These are phyloP conservation scores for Aldabrachelys gigantea DNA, from an alignment of 2,113 vertebrate genomes.

Conservation along the genomic window DNA sequence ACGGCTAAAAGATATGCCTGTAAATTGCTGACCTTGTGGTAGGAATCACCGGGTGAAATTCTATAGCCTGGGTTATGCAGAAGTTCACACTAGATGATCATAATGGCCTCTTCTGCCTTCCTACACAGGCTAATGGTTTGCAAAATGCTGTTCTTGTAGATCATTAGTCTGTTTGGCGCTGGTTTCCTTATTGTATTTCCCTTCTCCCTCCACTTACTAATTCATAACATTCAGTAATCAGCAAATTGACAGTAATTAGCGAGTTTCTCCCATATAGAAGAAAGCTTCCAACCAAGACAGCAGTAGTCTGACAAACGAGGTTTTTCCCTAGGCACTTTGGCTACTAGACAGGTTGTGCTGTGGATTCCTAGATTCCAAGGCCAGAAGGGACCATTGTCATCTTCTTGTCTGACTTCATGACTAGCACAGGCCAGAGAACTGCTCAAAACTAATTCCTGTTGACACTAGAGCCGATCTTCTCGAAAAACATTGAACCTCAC, in stretches of 20 bases:
- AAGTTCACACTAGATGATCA: neutral
- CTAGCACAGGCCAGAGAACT: neutral
- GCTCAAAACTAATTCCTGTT: neutral
- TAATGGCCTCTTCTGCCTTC: neutral
- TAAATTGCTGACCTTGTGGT: no score
- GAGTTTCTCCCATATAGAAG: neutral
- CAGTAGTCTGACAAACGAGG: rapidly evolving
- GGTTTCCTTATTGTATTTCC: neutral
- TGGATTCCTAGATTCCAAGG: neutral
- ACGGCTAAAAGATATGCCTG: rapidly evolving
- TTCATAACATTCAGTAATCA: neutral
- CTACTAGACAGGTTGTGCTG: neutral
- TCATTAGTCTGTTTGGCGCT: neutral
- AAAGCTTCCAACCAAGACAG: neutral
- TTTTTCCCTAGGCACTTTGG: neutral
- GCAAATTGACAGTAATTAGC: neutral
- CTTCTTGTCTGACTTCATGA: neutral
- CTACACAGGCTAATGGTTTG: rapidly evolving
- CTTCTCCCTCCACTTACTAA: neutral
- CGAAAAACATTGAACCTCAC: neutral
- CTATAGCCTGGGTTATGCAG: neutral
- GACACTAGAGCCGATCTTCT: neutral
- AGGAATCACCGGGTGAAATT: rapidly evolving
- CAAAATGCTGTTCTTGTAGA: no score
- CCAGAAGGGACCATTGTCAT: neutral